These are phyloP conservation scores for Pterocles orientalis DNA, from an alignment of 2,113 vertebrate species.

Conservation along the genomic window DNA sequence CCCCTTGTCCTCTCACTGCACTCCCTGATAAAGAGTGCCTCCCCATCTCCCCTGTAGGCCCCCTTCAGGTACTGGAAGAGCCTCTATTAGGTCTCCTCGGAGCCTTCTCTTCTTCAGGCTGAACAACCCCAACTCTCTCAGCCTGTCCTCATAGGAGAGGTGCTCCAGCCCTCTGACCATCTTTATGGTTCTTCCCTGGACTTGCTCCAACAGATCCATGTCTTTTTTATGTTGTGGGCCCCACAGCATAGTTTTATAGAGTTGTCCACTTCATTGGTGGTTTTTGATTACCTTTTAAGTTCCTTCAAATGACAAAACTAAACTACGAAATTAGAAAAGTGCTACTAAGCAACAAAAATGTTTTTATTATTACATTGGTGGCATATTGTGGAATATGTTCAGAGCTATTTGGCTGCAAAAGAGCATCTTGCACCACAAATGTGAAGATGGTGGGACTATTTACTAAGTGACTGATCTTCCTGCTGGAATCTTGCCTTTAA, in stretches of 20 bases:
- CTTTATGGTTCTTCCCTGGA: too few relatives aligned
- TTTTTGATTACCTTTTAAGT: neutral
- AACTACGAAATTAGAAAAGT: neutral
- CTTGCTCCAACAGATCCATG: too few relatives aligned
- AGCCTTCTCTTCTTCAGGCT: too few relatives aligned
- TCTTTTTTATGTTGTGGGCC: too few relatives aligned
- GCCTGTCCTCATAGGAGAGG: too few relatives aligned
- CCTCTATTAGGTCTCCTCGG: too few relatives aligned
- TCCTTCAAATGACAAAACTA: neutral
- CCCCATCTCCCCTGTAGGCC: too few relatives aligned
- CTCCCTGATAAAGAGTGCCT: too few relatives aligned
- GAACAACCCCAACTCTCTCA: too few relatives aligned
- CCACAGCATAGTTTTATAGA: neutral
- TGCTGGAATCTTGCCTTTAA: neutral
- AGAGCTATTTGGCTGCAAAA: neutral
- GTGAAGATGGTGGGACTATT: neutral
- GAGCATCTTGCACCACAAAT: neutral
- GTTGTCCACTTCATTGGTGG: neutral
- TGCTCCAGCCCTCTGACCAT: too few relatives aligned
- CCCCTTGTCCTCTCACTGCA: too few relatives aligned
- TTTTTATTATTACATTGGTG: neutral
- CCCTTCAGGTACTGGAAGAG: too few relatives aligned
- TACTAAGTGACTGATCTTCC: neutral
- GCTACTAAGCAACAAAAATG: neutral
- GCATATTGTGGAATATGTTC: neutral